These are phyloP conservation scores for Dicranocentrus wangi DNA, from an alignment of 2,888 invertebrate genomes.

Conservation along the genomic window DNA sequence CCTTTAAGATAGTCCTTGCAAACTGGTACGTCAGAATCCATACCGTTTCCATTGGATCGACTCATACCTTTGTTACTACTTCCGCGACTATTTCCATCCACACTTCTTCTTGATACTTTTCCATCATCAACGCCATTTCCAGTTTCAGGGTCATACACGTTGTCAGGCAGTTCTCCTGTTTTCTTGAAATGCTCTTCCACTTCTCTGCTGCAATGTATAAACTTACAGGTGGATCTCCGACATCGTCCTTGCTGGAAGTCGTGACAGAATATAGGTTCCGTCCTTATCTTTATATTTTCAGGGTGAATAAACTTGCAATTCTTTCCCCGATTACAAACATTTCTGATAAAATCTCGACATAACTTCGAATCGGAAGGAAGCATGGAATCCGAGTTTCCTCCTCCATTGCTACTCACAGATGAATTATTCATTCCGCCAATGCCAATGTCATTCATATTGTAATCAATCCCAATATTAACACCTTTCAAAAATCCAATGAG, in stretches of 20 bases:
- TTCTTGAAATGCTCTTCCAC: conserved; percentile 83
- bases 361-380: conserved; percentile 76
- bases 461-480: not conserved
- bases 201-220: conserved; percentile 84
- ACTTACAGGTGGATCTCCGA: conserved; percentile 81
- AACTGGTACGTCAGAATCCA: conserved; percentile 75
- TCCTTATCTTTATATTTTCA: conserved; percentile 69
- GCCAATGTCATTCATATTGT: conserved; percentile 40
- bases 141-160: conserved; percentile 37
- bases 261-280: conserved; percentile 78
- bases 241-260: conserved; percentile 76
- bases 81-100: conserved; percentile 34
- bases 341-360: conserved; percentile 79
- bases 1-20: conserved; percentile 78
- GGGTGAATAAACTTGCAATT: conserved; percentile 72
- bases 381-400: conserved; percentile 46
- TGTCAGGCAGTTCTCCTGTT: conserved; percentile 82
- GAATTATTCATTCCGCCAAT: conserved; percentile 26
- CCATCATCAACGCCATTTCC: conserved; percentile 29
- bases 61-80: conserved; percentile 54
- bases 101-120: conserved; percentile 30
- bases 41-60: conserved; percentile 73
- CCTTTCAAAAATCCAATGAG: not conserved
- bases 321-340: conserved; percentile 80
- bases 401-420: conserved; percentile 55